Evolutionary conservation across 2,797 vertebrate genomes (phyloP).

Genomic region (Typhlichthys subterraneus): DNA sequence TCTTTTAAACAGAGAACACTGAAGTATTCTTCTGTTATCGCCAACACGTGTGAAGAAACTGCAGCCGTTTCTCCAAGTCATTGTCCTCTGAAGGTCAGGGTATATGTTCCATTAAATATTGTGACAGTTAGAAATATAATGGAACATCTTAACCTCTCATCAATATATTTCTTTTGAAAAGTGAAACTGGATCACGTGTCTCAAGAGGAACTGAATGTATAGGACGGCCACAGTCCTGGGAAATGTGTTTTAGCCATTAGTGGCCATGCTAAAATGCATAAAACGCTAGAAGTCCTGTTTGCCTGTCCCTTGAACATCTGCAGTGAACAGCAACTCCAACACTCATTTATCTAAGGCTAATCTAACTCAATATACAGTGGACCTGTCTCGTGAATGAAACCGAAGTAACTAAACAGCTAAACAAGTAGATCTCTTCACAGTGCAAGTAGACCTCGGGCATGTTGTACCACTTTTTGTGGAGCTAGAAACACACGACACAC

Average conservation of each 20-base stretch:
- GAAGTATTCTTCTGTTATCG: conserved; percentile 24
- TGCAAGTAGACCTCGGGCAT: too few species aligned
- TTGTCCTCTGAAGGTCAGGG: conserved; percentile 32
- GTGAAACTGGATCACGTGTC: background rate
- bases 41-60: conserved; percentile 2
- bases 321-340: too few species aligned
- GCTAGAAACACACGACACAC: too few species aligned
- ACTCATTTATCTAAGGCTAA: too few species aligned
- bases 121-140: conserved; percentile 10
- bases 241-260: background rate
- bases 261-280: too few species aligned
- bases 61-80: conserved; percentile 15
- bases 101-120: conserved; percentile 9
- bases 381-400: background rate
- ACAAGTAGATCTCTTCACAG: background rate
- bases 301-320: too few species aligned
- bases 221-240: background rate
- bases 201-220: background rate
- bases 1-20: conserved; percentile 5
- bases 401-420: background rate
- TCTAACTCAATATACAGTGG: too few species aligned
- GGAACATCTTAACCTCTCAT: background rate
- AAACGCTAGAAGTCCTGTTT: too few species aligned
- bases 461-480: too few species aligned
- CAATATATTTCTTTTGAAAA: conserved; percentile 2